A percentile compares a stretch with the other conserved stretches of the same genome.
Evolutionary conservation across 1,140 invertebrate genomes (phyloP).

Genomic region (Octopus bimaculoides): DNA sequence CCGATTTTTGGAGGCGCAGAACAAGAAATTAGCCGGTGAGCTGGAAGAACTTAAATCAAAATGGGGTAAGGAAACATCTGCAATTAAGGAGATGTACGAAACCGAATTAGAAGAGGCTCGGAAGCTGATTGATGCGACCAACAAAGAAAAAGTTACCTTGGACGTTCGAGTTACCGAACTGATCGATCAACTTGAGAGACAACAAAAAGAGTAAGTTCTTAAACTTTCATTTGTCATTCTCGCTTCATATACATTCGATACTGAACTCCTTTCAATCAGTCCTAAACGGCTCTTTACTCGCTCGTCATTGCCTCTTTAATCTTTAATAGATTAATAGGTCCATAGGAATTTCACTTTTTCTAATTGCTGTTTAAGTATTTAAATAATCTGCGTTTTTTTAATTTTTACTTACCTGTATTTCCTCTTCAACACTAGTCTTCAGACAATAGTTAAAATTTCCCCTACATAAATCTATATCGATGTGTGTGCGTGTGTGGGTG

Average conservation of each 20-base stretch:
- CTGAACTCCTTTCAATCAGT: too few species aligned
- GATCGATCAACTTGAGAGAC: constrained; percentile 47
- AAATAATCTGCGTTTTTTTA: too few species aligned
- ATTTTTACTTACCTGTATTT: too few species aligned
- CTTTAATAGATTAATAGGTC: too few species aligned
- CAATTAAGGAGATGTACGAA: constrained; percentile 60
- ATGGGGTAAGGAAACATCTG: constrained; percentile 59
- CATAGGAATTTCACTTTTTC: too few species aligned
- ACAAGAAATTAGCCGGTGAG: constrained; percentile 59
- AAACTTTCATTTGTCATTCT: neutral
- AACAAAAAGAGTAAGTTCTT: constrained; percentile 47
- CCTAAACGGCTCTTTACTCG: too few species aligned
- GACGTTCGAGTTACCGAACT: constrained; percentile 44
- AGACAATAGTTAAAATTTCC: neutral
- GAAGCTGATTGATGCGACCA: constrained; percentile 50
- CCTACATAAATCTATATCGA: neutral
- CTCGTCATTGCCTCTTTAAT: too few species aligned
- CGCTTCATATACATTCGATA: neutral
- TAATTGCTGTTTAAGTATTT: too few species aligned
- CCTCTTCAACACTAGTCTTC: too few species aligned
- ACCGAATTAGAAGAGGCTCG: constrained; percentile 55
- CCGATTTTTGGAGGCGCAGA: constrained; percentile 61
- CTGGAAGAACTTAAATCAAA: constrained; percentile 56
- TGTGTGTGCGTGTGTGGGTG: neutral
- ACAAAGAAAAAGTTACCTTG: constrained; percentile 48